Conservation (phyloP, 2,113 vertebrate species). For the Struthidea cinerea region DNA sequence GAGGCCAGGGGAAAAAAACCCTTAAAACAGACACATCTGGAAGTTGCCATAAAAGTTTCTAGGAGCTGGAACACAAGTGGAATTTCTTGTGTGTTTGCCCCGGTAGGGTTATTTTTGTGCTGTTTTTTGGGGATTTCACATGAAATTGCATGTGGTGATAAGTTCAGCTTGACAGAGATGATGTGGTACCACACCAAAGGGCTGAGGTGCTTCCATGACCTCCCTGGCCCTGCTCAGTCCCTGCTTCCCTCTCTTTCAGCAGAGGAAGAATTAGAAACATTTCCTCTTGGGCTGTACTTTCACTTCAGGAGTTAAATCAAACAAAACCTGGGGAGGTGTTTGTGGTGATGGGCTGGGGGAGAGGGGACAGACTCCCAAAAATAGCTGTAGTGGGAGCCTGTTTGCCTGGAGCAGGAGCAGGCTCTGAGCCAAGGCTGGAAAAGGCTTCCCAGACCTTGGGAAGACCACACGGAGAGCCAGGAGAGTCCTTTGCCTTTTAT, state of each 20-base stretch:
- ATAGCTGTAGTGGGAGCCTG: not conserved
- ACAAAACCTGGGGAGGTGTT: not conserved
- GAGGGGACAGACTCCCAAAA: not conserved
- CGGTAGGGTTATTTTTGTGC: not conserved
- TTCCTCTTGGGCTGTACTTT: not conserved
- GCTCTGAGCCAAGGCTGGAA: not conserved
- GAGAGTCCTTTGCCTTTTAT: not conserved
- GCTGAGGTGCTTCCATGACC: not conserved
- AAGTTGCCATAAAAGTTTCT: not conserved
- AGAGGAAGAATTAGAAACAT: not conserved
- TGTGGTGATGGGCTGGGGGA: not conserved
- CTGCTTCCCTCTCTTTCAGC: not conserved
- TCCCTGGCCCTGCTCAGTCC: not conserved
- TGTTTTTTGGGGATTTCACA: not conserved
- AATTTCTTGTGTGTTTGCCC: not conserved
- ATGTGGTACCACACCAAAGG: not conserved
- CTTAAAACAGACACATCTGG: not conserved
- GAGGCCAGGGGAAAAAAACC: not conserved
- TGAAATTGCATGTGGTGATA: accelerated
- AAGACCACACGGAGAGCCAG: accelerated
- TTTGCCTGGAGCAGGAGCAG: not conserved
- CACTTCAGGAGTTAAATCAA: not conserved
- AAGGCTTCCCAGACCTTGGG: not conserved
- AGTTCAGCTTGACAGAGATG: not conserved
- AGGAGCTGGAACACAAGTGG: not conserved